Percentiles rank a stretch among this genome's conserved stretches.
These are phyloP conservation scores for Lysiphlebus fabarum DNA, from an alignment of 1,140 invertebrate genomes.

Conservation along the genomic window DNA sequence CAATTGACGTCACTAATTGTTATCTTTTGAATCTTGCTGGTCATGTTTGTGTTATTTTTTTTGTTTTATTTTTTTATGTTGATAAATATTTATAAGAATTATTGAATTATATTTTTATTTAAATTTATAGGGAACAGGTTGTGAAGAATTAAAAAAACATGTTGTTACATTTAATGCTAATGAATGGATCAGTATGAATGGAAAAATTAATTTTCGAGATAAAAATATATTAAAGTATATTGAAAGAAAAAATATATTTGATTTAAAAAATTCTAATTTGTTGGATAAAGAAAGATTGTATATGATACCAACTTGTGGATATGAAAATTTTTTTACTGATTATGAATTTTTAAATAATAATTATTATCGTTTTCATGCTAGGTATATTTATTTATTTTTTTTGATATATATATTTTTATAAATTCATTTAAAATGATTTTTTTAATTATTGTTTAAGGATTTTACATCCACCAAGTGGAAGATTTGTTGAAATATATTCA, in stretches of 20 bases:
- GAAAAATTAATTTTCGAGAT: conserved; percentile 28
- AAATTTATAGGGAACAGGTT: conserved; percentile 38
- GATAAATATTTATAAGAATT: too few species aligned
- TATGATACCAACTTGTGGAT: conserved; percentile 58
- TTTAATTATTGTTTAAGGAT: conserved; percentile 41
- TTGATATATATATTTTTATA: too few species aligned
- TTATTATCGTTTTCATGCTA: conserved; percentile 40
- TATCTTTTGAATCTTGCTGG: conserved; percentile 70
- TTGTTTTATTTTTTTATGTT: conserved; percentile 2
- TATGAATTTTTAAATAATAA: conserved; percentile 37
- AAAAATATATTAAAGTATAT: conserved; percentile 50
- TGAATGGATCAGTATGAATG: conserved; percentile 53
- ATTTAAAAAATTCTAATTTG: conserved; percentile 63
- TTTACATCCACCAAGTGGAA: conserved; percentile 52
- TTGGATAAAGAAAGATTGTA: conserved; percentile 55
- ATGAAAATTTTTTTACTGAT: conserved; percentile 77
- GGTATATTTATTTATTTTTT: conserved; percentile 27
- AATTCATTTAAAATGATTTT: not conserved
- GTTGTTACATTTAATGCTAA: conserved; percentile 57
- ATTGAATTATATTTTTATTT: not conserved
- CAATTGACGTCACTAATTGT: conserved; percentile 66
- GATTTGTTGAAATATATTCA: conserved; percentile 58
- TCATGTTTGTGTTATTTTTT: conserved; percentile 44
- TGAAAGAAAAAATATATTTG: conserved; percentile 66
- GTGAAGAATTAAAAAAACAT: conserved; percentile 57